Evolutionary conservation across 2,113 vertebrate species (phyloP), one percentile per base, ranked within the genome.

Genomic region (Sceloporus undulatus): DNA sequence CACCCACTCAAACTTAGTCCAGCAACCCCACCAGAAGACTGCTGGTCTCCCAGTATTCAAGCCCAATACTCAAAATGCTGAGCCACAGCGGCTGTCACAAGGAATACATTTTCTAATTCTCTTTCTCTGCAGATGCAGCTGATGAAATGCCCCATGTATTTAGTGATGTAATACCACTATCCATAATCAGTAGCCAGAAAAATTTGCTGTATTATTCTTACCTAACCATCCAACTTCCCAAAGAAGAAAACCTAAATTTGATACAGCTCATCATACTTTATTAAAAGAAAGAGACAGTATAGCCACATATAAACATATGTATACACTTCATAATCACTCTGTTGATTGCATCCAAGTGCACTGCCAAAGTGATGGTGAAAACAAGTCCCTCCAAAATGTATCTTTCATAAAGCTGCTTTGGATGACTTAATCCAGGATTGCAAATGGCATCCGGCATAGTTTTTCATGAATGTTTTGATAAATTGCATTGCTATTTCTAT

Each of bases 321-420:
- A 83, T 14, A 1, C 93, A 90, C 89, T 94, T 91, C 92, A 73
- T 59, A 82, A 80, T 68, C 48, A 87, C 0, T 2, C 68, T 66
- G 73, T 13, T 48, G 1, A 73, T 40, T 38, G 59, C 80, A 73
- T 87, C 54, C 18, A 87, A 40, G 8, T 66, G 29, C 7, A 38
- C 68, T 83, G 27, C 25, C 19, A n/a, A 40, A 21, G 4, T 34
- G n/a, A 34, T 73, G 71, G 3, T 18, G 74, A 52, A 21, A 52
- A 7, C 34, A 74, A 13, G 8, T 68, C 56, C 65, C 56, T 29
- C 3, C 29, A 27, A 85, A 65, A 5, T 14, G 7, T 42, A 14
- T 71, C 19, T 73, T 79, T 62, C 42, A 88, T 86, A 70, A 82
- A 86, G 16, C 84, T 2, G 88, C 59, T 62, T 62, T 82, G 0